phyloP scores from a whole-genome alignment of 2,888 invertebrate species.

The Invenusta paracnida region DNA sequence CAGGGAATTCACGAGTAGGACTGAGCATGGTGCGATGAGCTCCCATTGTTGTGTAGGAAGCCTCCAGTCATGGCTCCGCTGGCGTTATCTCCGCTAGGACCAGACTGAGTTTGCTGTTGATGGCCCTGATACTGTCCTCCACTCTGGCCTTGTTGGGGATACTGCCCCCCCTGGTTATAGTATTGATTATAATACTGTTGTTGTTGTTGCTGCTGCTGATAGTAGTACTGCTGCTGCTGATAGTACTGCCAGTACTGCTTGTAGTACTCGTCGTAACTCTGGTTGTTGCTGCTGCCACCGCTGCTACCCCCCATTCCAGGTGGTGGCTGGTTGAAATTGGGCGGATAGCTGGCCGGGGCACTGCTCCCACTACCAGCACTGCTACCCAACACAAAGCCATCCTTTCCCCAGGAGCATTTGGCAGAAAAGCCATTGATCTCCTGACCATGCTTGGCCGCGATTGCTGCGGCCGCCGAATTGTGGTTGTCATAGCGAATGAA shows the following conservation, averaged over 20 bases:
- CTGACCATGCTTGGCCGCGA: conserved; percentile 40
- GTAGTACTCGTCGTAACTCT: background rate
- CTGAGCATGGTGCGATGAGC: background rate
- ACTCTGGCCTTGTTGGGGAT: background rate
- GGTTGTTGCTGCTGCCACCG: background rate
- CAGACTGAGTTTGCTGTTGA: background rate
- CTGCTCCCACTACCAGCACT: too few relatives aligned
- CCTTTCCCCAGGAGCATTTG: conserved; percentile 45
- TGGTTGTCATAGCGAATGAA: conserved; percentile 44
- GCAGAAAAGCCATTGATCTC: conserved; percentile 41
- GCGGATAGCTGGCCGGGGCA: background rate
- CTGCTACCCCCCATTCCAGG: too few relatives aligned
- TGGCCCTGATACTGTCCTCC: background rate
- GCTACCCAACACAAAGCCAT: conserved; percentile 32
- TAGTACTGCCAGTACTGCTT: background rate
- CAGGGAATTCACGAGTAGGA: background rate
- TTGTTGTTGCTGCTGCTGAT: conserved; percentile 16
- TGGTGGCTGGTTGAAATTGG: background rate
- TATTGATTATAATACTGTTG: background rate
- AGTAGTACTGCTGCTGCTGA: conserved; percentile 25
- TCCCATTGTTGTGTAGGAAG: background rate
- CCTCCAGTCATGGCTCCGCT: background rate
- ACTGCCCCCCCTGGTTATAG: background rate
- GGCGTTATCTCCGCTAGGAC: background rate
- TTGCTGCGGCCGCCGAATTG: conserved; percentile 44